phyloP scores from a whole-genome alignment of 2,888 invertebrate species.

The Pogonocherus hispidulus region DNA sequence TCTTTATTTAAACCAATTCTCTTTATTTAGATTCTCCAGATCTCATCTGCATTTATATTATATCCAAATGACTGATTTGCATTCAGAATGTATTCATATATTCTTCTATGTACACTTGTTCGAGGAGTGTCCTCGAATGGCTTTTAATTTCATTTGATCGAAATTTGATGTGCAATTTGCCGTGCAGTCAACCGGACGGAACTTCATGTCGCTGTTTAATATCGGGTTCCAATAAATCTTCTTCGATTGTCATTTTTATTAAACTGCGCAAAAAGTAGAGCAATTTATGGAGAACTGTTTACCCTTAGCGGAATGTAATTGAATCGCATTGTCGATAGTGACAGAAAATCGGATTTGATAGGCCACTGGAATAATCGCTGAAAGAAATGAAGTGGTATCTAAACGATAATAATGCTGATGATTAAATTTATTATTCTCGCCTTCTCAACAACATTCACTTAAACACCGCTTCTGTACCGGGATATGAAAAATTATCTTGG shows the following conservation, averaged over 20 bases:
- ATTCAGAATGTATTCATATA: neutral
- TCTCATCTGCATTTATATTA: too few relatives aligned
- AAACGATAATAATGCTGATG: too few relatives aligned
- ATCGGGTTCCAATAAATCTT: neutral
- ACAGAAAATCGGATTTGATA: neutral
- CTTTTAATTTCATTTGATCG: constrained; percentile 8
- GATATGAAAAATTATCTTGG: too few relatives aligned
- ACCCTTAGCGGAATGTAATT: neutral
- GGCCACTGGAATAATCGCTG: neutral
- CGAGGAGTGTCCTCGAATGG: neutral
- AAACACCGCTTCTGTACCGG: too few relatives aligned
- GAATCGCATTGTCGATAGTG: neutral
- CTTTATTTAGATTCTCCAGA: too few relatives aligned
- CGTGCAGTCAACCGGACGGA: neutral
- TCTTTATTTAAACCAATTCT: too few relatives aligned
- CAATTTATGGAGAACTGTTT: neutral
- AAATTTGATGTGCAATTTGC: constrained; percentile 10
- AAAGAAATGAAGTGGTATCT: too few relatives aligned
- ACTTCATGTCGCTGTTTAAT: neutral
- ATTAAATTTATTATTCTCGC: too few relatives aligned
- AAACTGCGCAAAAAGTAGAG: neutral
- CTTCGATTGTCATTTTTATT: neutral
- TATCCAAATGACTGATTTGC: neutral
- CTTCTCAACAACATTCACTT: too few relatives aligned
- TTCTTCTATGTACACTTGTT: neutral